Evolutionary conservation across 2,113 vertebrate genomes (phyloP), one percentile per base, ranked within the genome.

Genomic region (Haemorhous mexicanus): DNA sequence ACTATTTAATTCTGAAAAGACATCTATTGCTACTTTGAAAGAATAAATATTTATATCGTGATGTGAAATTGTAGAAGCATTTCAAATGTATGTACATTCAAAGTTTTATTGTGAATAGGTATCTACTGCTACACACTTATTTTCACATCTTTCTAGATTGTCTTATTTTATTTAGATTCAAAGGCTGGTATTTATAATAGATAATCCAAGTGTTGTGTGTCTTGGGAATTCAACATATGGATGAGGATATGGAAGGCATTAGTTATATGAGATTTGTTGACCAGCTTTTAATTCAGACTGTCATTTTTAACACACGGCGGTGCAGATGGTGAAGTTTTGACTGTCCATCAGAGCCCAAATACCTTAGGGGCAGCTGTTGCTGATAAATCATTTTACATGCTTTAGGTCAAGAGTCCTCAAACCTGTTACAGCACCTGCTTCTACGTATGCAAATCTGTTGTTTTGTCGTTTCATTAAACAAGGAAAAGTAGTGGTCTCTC

Each of bases 381-480:
- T 98, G 98, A 98, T 98, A 98, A 99, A 98, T 97, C 97, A 98
- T 97, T 98, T 98, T 96, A 98, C 97, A 94, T 94, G 94, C 96
- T 98, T 98, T 94, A 97, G 98, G 98, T 99, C 98, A 99, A 98
- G 97, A 98, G 97, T 98, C 99, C 94, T 98, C 98, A 98, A 99
- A 99, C 98, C 98, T 99, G 98, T 99, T 99, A 98, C 92, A 98
- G 98, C 99, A 99, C 98, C 99, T 99, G 99, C 98, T 98, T 99
- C 98, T 98, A 95, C 97, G 98, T 98, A 98, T 98, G 98, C 98
- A 99, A 98, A 99, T 99, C 98, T 99, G 98, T 98, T 98, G 98
- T 98, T 99, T 98, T 99, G 98, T 99, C 98, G 98, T 99, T 98
- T 99, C 98, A 98, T 99, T 99, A 98, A 98, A 98, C 98, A 98